These are phyloP conservation scores for Mus caroli DNA, from an alignment of 2,797 vertebrate genomes.

Conservation along the genomic window DNA sequence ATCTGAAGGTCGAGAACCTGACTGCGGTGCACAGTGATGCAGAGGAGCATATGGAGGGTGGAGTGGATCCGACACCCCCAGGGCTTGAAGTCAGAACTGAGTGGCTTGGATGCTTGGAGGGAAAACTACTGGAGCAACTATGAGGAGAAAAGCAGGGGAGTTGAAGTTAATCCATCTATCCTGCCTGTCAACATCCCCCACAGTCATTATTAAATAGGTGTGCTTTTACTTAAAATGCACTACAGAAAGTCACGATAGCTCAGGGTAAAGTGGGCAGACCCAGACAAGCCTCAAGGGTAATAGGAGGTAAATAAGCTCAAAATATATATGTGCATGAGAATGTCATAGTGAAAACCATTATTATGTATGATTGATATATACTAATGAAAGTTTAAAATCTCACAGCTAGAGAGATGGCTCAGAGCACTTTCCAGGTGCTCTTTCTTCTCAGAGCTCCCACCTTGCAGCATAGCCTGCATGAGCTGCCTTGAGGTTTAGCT, in stretches of 20 bases:
- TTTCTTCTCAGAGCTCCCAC: neutral
- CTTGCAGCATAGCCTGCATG: neutral
- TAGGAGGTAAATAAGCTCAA: neutral
- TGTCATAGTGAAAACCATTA: neutral
- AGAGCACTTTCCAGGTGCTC: neutral
- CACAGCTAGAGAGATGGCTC: neutral
- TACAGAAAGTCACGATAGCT: neutral
- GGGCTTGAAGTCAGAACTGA: neutral
- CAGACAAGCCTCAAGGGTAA: neutral
- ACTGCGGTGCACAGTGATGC: neutral
- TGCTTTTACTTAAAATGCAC: neutral
- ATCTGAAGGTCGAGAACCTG: neutral
- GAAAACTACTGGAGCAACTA: neutral
- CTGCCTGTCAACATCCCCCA: neutral
- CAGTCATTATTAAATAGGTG: neutral
- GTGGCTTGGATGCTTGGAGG: neutral
- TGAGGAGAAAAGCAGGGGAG: neutral
- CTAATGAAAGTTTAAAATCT: neutral
- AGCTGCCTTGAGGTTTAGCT: neutral
- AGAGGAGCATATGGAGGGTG: neutral
- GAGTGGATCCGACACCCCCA: neutral
- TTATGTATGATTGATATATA: neutral
- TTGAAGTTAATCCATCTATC: neutral
- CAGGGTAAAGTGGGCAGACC: neutral
- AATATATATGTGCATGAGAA: neutral